These are phyloP conservation scores for Scomber japonicus DNA, from an alignment of 2,113 vertebrate species.

Conservation along the genomic window DNA sequence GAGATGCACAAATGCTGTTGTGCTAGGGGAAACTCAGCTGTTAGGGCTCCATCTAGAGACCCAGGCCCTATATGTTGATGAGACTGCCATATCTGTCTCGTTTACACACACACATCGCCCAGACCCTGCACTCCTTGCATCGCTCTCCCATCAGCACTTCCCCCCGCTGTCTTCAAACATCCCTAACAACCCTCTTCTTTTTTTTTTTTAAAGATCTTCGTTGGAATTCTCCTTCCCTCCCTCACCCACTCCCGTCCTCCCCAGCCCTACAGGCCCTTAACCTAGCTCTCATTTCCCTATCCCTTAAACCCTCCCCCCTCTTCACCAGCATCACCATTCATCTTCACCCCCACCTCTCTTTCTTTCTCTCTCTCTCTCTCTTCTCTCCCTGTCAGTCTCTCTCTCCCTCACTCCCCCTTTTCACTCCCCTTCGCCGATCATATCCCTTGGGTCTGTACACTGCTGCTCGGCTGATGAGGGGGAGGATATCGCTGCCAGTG, in stretches of 20 bases:
- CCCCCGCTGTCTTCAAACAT: constrained; percentile 79
- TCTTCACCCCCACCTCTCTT: constrained; percentile 34
- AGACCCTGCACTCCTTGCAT: constrained; percentile 39
- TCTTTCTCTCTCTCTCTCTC: constrained; percentile 35
- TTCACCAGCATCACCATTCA: constrained; percentile 39
- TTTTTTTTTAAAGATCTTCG: too few relatives aligned
- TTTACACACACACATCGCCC: constrained; percentile 59
- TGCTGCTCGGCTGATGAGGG: constrained; percentile 78
- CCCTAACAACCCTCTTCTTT: constrained; percentile 74
- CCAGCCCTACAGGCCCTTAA: constrained; percentile 80
- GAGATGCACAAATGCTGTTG: constrained; percentile 62
- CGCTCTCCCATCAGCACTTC: constrained; percentile 64
- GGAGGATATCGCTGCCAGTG: constrained; percentile 82
- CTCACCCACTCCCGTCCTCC: constrained; percentile 69
- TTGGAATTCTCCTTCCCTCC: constrained; percentile 57
- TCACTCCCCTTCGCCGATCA: constrained; percentile 57
- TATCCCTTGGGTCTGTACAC: constrained; percentile 76
- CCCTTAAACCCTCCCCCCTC: constrained; percentile 69
- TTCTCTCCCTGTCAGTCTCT: neutral
- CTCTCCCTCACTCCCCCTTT: constrained; percentile 44
- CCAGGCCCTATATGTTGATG: constrained; percentile 74
- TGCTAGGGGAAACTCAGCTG: constrained; percentile 80
- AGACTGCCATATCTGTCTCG: constrained; percentile 68
- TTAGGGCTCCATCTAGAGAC: constrained; percentile 74
- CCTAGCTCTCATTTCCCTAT: constrained; percentile 72